Evolutionary conservation across 2,888 invertebrate species (phyloP).

Genomic region (Drosophila suboccidentalis): DNA sequence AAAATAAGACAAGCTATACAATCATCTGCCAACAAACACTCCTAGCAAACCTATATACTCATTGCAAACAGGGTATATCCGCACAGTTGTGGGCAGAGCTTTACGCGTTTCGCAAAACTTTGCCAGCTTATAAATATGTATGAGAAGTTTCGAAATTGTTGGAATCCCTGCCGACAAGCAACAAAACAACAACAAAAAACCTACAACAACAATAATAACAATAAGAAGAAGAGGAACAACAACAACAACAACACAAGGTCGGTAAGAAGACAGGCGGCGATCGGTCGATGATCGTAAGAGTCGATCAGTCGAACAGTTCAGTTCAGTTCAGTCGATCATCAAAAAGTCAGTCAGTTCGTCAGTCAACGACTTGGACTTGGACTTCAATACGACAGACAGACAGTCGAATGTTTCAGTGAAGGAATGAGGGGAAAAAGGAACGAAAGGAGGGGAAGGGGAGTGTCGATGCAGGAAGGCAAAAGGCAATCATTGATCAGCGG

Average conservation of each 20-base stretch:
- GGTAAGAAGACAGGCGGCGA: conserved; percentile 75
- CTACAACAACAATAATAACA: conserved; percentile 28
- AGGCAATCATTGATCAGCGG: conserved; percentile 83
- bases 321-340: conserved; percentile 59
- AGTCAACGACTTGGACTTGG: conserved; percentile 61
- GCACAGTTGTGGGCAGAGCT: conserved; percentile 68
- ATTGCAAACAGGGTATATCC: conserved; percentile 33
- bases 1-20: background rate
- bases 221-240: conserved; percentile 16
- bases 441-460: conserved; percentile 1
- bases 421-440: background rate
- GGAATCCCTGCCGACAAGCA: conserved; percentile 82
- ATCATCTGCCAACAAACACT: background rate
- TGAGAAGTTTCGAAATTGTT: conserved; percentile 83
- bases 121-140: conserved; percentile 84
- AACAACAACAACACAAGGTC: conserved; percentile 72
- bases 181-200: conserved; percentile 30
- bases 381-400: conserved; percentile 46
- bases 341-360: conserved; percentile 72
- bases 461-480: conserved; percentile 58
- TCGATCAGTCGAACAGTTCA: conserved; percentile 59
- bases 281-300: conserved; percentile 63
- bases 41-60: background rate
- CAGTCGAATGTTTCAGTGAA: conserved; percentile 14
- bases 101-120: conserved; percentile 72